Percentiles rank a stretch among this genome's conserved stretches.
Conservation (phyloP, 2,113 vertebrate genomes). For the Pituophis catenifer region DNA sequence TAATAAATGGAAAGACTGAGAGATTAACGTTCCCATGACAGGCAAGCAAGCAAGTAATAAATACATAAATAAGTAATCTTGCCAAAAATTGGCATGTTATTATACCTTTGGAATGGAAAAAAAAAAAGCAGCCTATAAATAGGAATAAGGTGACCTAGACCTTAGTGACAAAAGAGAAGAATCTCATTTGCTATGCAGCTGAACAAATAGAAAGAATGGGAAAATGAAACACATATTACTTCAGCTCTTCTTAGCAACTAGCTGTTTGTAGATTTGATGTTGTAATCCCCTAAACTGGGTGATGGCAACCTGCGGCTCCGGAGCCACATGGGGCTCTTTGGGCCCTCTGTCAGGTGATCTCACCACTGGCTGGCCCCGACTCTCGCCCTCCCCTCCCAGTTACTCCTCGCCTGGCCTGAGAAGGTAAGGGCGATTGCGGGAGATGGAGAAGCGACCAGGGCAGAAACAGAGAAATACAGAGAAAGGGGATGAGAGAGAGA, state of each 20-base stretch:
- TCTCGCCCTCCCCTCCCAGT: too few relatives aligned
- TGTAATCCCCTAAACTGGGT: neutral
- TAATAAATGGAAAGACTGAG: neutral
- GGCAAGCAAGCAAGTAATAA: neutral
- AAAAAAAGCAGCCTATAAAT: neutral
- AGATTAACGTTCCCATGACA: neutral
- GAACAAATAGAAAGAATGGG: neutral
- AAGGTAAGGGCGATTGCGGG: too few relatives aligned
- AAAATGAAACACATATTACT: neutral
- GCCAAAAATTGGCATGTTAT: neutral
- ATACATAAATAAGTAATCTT: neutral
- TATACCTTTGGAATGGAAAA: neutral
- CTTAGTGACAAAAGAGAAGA: neutral
- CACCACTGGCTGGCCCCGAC: too few relatives aligned
- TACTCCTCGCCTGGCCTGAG: too few relatives aligned
- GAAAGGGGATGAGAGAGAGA: too few relatives aligned
- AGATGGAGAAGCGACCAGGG: too few relatives aligned
- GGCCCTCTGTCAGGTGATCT: too few relatives aligned
- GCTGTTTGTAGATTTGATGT: neutral
- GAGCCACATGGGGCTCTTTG: too few relatives aligned
- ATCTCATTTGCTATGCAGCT: neutral
- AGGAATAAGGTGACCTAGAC: neutral
- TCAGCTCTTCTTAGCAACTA: neutral
- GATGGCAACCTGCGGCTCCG: too few relatives aligned
- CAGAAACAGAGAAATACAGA: too few relatives aligned